Evolutionary conservation across 64 coral and sea anemone genomes (phyloP).

Genomic region (Montipora foliosa): DNA sequence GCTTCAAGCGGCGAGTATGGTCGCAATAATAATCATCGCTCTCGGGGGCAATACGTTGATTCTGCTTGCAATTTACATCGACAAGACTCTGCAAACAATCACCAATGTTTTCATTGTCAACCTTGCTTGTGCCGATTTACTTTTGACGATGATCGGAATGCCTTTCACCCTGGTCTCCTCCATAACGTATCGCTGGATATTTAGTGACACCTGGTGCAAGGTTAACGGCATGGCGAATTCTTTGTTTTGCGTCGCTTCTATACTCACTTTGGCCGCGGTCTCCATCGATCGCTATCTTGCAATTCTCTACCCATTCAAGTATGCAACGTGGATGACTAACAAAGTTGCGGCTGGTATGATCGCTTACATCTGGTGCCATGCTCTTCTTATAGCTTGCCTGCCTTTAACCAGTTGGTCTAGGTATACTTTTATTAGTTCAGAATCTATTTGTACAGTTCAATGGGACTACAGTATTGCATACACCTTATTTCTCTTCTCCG

Average conservation of each 20-base stretch:
- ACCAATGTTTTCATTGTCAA: constrained; percentile 89
- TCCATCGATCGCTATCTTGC: constrained; percentile 91
- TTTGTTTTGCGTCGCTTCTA: constrained; percentile 92
- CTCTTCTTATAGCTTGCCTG: constrained; percentile 62
- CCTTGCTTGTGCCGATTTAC: constrained; percentile 80
- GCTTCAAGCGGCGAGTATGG: constrained; percentile 79
- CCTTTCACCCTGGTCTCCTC: constrained; percentile 89
- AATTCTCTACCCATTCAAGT: constrained; percentile 82
- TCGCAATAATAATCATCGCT: constrained; percentile 68
- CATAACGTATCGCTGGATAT: constrained; percentile 86
- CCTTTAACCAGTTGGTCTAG: constrained; percentile 78
- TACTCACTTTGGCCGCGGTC: constrained; percentile 83
- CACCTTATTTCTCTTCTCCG: constrained; percentile 81
- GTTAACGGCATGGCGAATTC: constrained; percentile 89
- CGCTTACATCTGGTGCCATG: constrained; percentile 81
- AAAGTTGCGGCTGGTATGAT: constrained; percentile 70
- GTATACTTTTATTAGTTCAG: constrained; percentile 77
- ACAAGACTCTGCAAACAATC: constrained; percentile 88
- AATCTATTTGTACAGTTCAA: constrained; percentile 92
- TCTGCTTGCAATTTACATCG: constrained; percentile 85
- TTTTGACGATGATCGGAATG: constrained; percentile 80
- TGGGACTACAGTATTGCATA: constrained; percentile 76
- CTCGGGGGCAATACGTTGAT: constrained; percentile 80
- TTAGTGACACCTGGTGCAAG: constrained; percentile 81
- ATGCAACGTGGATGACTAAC: constrained; percentile 72